Conservation (phyloP, 2,888 invertebrate genomes). For the Caenorhabditis sp. region DNA sequence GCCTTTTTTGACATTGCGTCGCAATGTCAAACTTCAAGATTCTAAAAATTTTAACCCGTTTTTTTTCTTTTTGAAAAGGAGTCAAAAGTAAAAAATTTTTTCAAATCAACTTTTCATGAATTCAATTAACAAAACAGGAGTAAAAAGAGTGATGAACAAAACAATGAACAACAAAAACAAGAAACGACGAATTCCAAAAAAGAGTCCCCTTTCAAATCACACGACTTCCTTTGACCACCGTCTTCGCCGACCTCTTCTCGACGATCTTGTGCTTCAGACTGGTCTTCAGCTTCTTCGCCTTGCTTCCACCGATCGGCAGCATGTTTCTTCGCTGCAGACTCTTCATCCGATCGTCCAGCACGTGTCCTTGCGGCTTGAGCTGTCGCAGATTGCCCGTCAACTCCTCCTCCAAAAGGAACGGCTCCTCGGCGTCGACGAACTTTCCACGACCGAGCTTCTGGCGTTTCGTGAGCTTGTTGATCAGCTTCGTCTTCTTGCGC, state of each 20-base stretch:
- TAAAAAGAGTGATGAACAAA: too few species aligned
- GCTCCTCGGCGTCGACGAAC: conserved; percentile 70
- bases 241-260: conserved; percentile 65
- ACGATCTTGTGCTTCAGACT: conserved; percentile 64
- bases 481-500: conserved; percentile 50
- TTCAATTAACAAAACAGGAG: too few species aligned
- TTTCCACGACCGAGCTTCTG: conserved; percentile 65
- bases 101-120: too few species aligned
- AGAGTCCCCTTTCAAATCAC: conserved; percentile 64
- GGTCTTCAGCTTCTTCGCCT: conserved; percentile 63
- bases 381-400: conserved; percentile 63
- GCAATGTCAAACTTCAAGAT: too few species aligned
- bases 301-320: conserved; percentile 70
- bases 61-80: too few species aligned
- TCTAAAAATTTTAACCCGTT: too few species aligned
- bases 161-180: too few species aligned
- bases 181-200: too few species aligned
- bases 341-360: conserved; percentile 71
- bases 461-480: conserved; percentile 52
- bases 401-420: conserved; percentile 71
- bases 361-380: conserved; percentile 71
- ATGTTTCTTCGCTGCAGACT: conserved; percentile 72
- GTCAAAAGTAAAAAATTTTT: too few species aligned
- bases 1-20: too few species aligned
- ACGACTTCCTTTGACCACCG: conserved; percentile 63